Evolutionary conservation across 2,797 vertebrate genomes (phyloP), one percentile per base, ranked within the genome.

Genomic region (Halcyon smyrnensis): DNA sequence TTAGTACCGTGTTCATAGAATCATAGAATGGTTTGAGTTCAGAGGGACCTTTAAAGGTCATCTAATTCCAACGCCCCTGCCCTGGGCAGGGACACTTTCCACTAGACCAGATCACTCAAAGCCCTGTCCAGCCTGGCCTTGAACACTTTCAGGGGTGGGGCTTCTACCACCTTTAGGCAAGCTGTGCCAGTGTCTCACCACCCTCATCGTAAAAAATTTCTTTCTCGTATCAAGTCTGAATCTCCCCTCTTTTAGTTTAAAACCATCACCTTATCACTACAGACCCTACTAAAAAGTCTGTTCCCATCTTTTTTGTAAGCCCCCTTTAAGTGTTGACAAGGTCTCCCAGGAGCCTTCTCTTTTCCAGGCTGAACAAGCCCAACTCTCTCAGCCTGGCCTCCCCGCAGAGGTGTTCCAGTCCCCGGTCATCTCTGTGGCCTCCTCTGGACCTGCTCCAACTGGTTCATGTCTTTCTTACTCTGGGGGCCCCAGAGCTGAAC

Each of bases 361-460:
- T 32, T 27, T 57, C 56, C 50, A 70, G 41, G 30, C 54, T 82
- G 62, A 62, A 27, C 46, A 16, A 8, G n/a, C 32, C 51, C 63
- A 76, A 12, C 56, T 36, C 28, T 65, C 18, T 10, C 39, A 41
- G 56, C 39, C 70, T 32, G 1, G 17, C 62, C 9, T 13, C 54
- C 2, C 5, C 53, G 19, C 6, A 46, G 46, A 30, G 39, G 8
- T 23, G 28, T 4, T 75, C 34, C 54, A 53, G 4, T 14, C 63
- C 5, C 9, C 0, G 7, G 30, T 4, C 32, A 32, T 43, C 5
- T 50, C 3, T 0, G 3, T 5, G 50, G 11, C 50, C 41, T 36
- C 65, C 43, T 32, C 36, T 65, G 67, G 50, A 4, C 27, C 6
- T 0, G 1, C 32, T 82, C 30, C 34, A 48, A 7, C 78, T 48